Evolutionary conservation across 2,888 invertebrate species (phyloP).

Genomic region (Drosophila anomalata): DNA sequence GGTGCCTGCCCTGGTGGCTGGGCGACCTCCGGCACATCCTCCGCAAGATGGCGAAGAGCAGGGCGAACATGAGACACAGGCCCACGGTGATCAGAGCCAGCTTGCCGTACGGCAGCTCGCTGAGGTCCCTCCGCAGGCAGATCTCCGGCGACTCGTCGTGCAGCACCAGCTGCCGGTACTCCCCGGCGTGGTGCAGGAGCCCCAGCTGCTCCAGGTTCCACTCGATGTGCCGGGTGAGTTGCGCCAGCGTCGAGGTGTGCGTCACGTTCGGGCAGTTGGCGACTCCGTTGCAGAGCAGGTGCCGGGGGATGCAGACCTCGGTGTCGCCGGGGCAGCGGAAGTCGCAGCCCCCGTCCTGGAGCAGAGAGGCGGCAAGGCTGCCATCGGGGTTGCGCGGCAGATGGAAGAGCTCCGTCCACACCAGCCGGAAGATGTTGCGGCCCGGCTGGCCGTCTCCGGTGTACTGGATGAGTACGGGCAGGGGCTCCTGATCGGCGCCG

Average conservation of each 20-base stretch:
- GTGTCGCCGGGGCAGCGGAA: conserved; percentile 94
- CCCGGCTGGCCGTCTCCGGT: conserved; percentile 91
- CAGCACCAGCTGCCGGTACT: conserved; percentile 85
- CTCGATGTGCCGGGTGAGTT: conserved; percentile 86
- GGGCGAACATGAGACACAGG: conserved; percentile 78
- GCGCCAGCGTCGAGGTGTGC: conserved; percentile 82
- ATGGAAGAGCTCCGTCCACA: conserved; percentile 95
- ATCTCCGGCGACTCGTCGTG: conserved; percentile 92
- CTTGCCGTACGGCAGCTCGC: conserved; percentile 82
- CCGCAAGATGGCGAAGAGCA: conserved; percentile 82
- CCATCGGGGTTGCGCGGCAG: conserved; percentile 93
- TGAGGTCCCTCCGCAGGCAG: conserved; percentile 86
- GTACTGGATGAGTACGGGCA: conserved; percentile 89
- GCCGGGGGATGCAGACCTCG: conserved; percentile 92
- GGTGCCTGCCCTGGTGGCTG: conserved; percentile 61
- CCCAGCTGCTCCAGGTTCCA: conserved; percentile 87
- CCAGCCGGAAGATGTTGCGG: conserved; percentile 93
- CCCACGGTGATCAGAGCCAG: conserved; percentile 81
- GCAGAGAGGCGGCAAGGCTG: conserved; percentile 90
- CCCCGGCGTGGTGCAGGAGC: conserved; percentile 84
- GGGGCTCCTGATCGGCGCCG: conserved; percentile 86
- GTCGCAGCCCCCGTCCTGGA: conserved; percentile 90
- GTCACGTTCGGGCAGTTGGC: conserved; percentile 93
- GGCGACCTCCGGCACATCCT: conserved; percentile 79
- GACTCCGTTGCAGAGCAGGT: conserved; percentile 93